phyloP scores from a whole-genome alignment of 1,140 invertebrate genomes.

The Leptinotarsa undecemlineata region DNA sequence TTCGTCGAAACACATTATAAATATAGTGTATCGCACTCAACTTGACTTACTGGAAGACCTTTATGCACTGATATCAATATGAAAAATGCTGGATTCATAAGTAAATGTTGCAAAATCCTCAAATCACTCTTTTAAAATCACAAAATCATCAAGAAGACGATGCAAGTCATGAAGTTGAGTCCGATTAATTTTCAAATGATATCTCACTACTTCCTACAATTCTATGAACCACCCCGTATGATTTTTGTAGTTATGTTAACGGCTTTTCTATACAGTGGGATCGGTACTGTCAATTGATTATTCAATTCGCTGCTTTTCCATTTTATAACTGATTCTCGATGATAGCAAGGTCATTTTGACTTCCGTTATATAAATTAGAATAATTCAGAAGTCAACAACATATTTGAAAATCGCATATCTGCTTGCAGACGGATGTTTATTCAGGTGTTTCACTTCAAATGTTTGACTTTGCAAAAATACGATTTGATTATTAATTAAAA shows the following conservation, averaged over 20 bases:
- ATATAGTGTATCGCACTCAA: no score
- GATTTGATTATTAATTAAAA: no score
- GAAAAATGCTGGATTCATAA: no score
- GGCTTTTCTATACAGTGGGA: no score
- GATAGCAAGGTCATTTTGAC: background rate
- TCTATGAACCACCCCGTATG: background rate
- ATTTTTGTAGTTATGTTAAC: background rate
- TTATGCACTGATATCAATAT: no score
- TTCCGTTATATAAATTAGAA: background rate
- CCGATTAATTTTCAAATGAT: background rate
- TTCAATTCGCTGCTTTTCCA: background rate
- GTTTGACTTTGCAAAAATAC: background rate
- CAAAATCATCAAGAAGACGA: background rate
- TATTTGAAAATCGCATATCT: background rate
- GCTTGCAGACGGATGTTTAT: background rate
- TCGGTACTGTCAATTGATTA: background rate
- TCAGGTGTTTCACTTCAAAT: background rate
- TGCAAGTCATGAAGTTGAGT: background rate
- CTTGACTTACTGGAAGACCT: no score
- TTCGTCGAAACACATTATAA: no score
- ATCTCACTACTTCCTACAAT: background rate
- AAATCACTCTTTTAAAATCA: background rate
- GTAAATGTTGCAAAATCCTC: no score
- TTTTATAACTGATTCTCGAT: background rate
- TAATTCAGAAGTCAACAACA: background rate